Base-by-base conservation (phyloP, 2,113 vertebrate genomes). In the Festucalex cinctus region DNA sequence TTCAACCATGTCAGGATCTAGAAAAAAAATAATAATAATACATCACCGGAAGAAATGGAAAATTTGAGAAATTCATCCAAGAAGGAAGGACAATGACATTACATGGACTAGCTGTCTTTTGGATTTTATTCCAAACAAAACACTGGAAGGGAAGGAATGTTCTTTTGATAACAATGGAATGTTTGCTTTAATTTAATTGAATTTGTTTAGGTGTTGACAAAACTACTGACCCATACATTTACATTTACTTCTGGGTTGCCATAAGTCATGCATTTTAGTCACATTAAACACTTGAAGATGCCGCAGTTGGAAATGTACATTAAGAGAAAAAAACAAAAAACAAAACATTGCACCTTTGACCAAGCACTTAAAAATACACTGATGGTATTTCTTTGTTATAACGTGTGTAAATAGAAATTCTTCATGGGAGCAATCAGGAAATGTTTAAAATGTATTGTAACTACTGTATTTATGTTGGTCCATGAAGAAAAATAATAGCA, bases 191-290 rank as follows among this genome's bases (percentile, higher is more conserved):
- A 82, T 76, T 88, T 85, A 71, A 88, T 84, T 83, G 80, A 78
- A 81, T 79, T 75, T 66, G 72, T 88, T 83, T 74, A 32, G 74
- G 80, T 77, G 72, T 89, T 87, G 82, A 85, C 71, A 69, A 76
- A 86, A 88, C 86, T 92, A 85, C 85, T 91, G 90, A 90, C 81
- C 84, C 76, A 69, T 86, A 71, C 76, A 69, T 81, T 59, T 79
- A 60, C 79, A 81, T 84, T 81, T 70, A 84, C 63, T 80, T 74
- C 62, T 84, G 67, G 63, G 74, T 87, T 78, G 24, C 76, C 80
- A 69, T 68, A 77, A 73, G 44, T 74, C 71, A 69, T 81, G 62
- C 82, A 84, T 83, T 65, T 13, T 68, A 72, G 35, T 63, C 68
- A 58, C 46, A 64, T 46, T 36, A 17, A 51, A 66, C 73, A 81